Percentiles rank a stretch among this genome's conserved stretches.
phyloP scores from a whole-genome alignment of 2,113 vertebrate genomes.

The Stercorarius parasiticus region DNA sequence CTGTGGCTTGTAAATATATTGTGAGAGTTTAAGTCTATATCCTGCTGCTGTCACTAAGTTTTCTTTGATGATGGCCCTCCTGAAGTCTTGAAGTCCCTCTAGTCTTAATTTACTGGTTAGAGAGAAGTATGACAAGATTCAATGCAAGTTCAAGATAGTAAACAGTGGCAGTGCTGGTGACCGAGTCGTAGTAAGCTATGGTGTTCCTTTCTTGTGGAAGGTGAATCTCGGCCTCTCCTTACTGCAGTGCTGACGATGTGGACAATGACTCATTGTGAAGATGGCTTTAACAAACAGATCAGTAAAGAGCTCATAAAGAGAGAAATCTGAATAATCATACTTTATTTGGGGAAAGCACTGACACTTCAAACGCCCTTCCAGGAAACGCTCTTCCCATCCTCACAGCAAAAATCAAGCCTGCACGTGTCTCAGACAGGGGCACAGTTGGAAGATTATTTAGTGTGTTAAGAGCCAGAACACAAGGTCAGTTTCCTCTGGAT shows the following conservation, averaged over 20 bases:
- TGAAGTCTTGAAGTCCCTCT: neutral
- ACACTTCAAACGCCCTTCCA: neutral
- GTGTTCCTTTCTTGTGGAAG: neutral
- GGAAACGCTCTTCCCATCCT: neutral
- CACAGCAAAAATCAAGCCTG: neutral
- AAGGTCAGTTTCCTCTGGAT: neutral
- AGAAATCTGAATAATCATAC: neutral
- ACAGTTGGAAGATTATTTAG: neutral
- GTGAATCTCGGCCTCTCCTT: accelerated
- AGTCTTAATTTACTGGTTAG: neutral
- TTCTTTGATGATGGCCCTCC: neutral
- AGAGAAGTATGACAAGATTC: neutral
- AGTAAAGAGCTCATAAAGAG: neutral
- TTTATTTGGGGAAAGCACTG: neutral
- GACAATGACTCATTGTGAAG: neutral
- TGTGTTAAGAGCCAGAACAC: neutral
- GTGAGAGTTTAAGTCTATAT: neutral
- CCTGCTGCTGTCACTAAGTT: neutral
- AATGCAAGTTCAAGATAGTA: neutral
- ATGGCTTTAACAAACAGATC: neutral
- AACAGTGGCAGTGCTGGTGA: neutral
- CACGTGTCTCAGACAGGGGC: neutral
- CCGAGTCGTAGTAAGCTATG: neutral
- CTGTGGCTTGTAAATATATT: neutral
- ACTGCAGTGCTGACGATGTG: neutral